Percentiles rank a stretch among this genome's conserved stretches.
Conservation (phyloP, 2,797 vertebrate genomes). For the Propithecus deckenii region DNA sequence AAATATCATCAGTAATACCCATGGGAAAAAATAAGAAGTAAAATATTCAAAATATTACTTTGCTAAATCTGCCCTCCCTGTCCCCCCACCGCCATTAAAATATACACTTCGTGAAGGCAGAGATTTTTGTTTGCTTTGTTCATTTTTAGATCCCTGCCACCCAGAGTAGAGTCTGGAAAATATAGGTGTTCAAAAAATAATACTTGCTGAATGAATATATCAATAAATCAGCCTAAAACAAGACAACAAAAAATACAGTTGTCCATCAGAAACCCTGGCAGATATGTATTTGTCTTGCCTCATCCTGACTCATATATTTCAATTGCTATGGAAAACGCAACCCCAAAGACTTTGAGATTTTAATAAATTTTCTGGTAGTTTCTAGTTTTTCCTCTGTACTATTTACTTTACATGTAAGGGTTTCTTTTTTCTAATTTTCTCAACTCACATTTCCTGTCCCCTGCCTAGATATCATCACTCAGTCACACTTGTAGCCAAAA, state of each 20-base stretch:
- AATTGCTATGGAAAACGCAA: not conserved
- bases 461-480: not conserved
- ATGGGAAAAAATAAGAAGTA: not conserved
- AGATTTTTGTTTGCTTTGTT: not conserved
- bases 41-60: not conserved
- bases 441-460: not conserved
- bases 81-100: not conserved
- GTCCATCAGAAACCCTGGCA: not conserved
- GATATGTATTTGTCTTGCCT: not conserved
- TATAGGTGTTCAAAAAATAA: not conserved
- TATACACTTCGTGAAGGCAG: not conserved
- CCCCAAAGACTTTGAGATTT: not conserved
- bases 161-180: not conserved
- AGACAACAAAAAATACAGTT: not conserved
- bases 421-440: not conserved
- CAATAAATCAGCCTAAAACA: not conserved
- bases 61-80: not conserved
- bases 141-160: not conserved
- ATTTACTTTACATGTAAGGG: not conserved
- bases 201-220: conserved; percentile 34
- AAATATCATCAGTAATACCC: not conserved
- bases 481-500: not conserved
- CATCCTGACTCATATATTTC: not conserved
- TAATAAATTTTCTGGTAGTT: not conserved
- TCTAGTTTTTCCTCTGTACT: not conserved